Base-by-base conservation (phyloP, 2,797 vertebrate species). In the Rhynchonycteris naso region DNA sequence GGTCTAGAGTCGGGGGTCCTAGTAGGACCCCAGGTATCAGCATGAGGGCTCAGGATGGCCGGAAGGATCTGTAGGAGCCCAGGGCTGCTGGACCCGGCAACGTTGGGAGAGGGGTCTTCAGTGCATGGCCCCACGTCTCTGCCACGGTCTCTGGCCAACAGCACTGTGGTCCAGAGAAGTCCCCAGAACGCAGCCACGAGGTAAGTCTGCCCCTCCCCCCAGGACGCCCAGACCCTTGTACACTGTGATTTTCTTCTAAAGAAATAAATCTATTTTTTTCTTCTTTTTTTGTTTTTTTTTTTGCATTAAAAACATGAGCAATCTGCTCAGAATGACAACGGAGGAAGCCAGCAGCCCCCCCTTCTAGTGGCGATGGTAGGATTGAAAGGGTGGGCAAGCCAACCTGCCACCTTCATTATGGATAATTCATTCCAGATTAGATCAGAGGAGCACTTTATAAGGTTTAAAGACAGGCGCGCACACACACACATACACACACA, bases 391-490 rank as follows among this genome's bases (percentile, higher is more conserved):
- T 94, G 69, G 28, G 95, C 90, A 83, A 91, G 97, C 95, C 84
- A 86, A 26, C 43, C 83, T 50, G 50, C 88, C 66, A 6, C 93
- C 93, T 95, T 96, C 88, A 86, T 90, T 92, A 96, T 61, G 65
- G 96, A 74, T 85, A 88, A 95, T 97, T 97, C 96, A 97, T 97
- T 95, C 95, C 13, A 33, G 78, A 92, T 95, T 96, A 94, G 95
- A 97, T 97, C 97, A 96, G 97, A 97, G 76, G 72, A 97, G n/a
- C 81, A 58, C 95, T 95, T 98, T 95, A 96, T 75, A 86, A 78
- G 95, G 52, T 21, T 95, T 96, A 95, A 43, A 16, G 50, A 43
- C 43, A 43, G 43, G 43, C 43, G 8, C 5, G 43, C 43, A 5
- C 43, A 43, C 43, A 9, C 7, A 22, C n/a, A 30, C 5, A 9